Percentiles rank a stretch among this genome's conserved stretches.
These are phyloP conservation scores for Delphinus delphis DNA, from an alignment of 2,113 vertebrate species.

Conservation along the genomic window DNA sequence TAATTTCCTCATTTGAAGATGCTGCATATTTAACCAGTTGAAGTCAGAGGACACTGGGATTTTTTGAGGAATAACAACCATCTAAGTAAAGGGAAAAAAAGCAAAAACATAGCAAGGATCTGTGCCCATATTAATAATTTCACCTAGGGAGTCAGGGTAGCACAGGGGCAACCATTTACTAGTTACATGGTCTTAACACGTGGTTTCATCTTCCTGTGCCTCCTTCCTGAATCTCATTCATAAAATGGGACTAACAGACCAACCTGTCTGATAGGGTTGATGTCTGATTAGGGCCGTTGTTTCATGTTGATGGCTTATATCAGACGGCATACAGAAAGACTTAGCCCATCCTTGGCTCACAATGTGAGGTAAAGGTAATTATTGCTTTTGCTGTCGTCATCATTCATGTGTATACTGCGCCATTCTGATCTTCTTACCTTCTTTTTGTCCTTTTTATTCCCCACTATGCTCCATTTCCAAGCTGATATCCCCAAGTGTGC, in stretches of 20 bases:
- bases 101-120: neutral
- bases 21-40: neutral
- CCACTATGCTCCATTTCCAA: neutral
- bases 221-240: neutral
- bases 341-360: neutral
- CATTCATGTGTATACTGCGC: rapidly evolving
- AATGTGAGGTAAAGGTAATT: neutral
- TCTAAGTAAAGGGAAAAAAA: neutral
- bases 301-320: neutral
- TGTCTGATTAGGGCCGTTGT: neutral
- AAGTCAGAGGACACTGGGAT: neutral
- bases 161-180: rapidly evolving
- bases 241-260: neutral
- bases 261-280: rapidly evolving
- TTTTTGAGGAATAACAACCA: neutral
- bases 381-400: rapidly evolving
- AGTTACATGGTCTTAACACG: neutral
- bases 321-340: neutral
- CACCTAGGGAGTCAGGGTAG: neutral
- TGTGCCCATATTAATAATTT: neutral
- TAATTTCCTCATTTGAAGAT: slow-evolving; percentile 68
- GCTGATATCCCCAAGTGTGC: neutral
- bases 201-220: neutral
- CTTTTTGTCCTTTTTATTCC: neutral
- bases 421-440: neutral